Evolutionary conservation across 2,888 invertebrate genomes (phyloP).

Genomic region (Campoplex capitator): DNA sequence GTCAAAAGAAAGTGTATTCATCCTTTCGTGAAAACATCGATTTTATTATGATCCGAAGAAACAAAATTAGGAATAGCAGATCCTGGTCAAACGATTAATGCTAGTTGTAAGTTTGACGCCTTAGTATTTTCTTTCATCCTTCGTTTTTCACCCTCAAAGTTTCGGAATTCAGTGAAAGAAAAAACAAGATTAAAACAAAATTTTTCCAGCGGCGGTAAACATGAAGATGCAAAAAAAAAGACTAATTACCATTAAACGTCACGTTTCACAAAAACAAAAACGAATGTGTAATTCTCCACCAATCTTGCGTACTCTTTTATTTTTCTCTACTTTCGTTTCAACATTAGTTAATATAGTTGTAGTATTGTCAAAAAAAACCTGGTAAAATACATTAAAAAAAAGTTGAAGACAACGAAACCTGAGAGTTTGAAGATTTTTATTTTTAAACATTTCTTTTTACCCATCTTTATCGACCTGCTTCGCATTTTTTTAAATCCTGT

Average conservation of each 20-base stretch:
- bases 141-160: conserved; percentile 1
- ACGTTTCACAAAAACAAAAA: conserved; percentile 24
- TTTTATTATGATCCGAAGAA: conserved; percentile 42
- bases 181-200: conserved; percentile 30
- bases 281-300: conserved; percentile 22
- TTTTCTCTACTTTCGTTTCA: conserved; percentile 58
- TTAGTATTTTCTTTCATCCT: conserved; percentile 2
- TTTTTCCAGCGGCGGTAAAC: not conserved
- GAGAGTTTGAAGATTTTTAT: conserved; percentile 46
- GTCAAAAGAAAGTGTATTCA: not conserved
- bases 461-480: not conserved
- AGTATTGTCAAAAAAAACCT: conserved; percentile 60
- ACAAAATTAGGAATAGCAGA: conserved; percentile 21
- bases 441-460: conserved; percentile 40
- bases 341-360: conserved; percentile 62
- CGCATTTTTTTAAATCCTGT: conserved; percentile 1
- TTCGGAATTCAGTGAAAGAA: conserved; percentile 33
- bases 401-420: conserved; percentile 36
- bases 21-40: conserved; percentile 20
- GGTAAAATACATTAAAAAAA: conserved; percentile 59
- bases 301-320: conserved; percentile 42
- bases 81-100: conserved; percentile 35
- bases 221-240: not conserved
- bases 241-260: conserved; percentile 14
- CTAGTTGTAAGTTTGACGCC: conserved; percentile 39